phyloP scores from a whole-genome alignment of 2,797 vertebrate genomes.

The Tarsius wallacei region DNA sequence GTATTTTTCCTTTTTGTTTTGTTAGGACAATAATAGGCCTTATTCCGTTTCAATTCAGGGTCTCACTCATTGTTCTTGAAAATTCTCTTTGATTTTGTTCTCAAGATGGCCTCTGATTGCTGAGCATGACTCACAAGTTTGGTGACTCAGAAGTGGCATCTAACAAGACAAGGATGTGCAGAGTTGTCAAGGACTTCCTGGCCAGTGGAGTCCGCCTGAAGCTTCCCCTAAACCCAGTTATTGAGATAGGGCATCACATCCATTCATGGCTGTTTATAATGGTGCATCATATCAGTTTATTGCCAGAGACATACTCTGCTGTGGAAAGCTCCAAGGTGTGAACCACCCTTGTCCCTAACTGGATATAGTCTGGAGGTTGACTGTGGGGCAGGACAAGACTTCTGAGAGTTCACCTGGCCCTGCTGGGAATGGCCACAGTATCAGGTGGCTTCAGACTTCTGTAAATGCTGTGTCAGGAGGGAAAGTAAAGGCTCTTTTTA shows the following conservation, averaged over 20 bases:
- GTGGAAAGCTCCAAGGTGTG: neutral
- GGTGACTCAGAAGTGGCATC: constrained; percentile 78
- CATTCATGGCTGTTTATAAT: neutral
- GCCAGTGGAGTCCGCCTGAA: constrained; percentile 6
- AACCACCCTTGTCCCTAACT: neutral
- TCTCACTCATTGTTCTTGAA: constrained; percentile 62
- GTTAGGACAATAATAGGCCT: constrained; percentile 41
- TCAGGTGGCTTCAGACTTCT: neutral
- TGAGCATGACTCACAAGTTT: constrained; percentile 76
- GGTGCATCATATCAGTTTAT: constrained; percentile 28
- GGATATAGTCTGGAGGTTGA: neutral
- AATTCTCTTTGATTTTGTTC: constrained; percentile 47
- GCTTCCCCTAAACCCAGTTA: neutral
- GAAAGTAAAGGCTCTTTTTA: neutral
- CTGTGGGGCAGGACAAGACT: neutral
- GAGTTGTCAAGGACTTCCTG: neutral
- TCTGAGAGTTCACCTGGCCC: neutral
- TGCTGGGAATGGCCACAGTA: neutral
- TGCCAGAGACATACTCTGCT: neutral
- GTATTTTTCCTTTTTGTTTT: constrained; percentile 38
- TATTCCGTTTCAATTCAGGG: constrained; percentile 17
- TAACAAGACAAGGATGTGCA: constrained; percentile 69
- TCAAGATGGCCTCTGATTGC: constrained; percentile 68
- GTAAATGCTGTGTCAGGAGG: neutral
- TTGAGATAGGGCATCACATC: neutral